Evolutionary conservation across 2,113 vertebrate genomes (phyloP).

Genomic region (Taxidea taxus): DNA sequence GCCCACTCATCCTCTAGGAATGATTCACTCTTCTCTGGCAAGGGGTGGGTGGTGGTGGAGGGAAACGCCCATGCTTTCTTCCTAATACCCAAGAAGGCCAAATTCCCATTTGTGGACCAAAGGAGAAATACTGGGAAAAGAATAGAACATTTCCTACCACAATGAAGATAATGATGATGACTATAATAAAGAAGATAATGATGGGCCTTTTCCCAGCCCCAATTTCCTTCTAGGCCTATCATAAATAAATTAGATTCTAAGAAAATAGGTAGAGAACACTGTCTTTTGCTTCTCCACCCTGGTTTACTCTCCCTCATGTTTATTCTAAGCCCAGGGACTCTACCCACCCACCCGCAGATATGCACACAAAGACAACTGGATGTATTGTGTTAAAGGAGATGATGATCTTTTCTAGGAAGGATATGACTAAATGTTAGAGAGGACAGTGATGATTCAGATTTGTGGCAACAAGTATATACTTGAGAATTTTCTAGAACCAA

Average conservation of each 20-base stretch:
- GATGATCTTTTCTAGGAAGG: background rate
- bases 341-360: background rate
- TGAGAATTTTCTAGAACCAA: background rate
- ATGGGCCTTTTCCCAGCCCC: background rate
- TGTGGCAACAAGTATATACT: background rate
- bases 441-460: background rate
- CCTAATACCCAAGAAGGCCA: background rate
- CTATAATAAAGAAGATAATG: background rate
- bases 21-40: background rate
- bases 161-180: slow-evolving; percentile 22
- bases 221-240: background rate
- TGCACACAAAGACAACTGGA: background rate
- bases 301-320: background rate
- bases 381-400: background rate
- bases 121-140: background rate
- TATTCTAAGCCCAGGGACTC: background rate
- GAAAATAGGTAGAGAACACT: background rate
- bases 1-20: background rate
- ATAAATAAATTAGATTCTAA: slow-evolving; percentile 4
- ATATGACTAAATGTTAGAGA: background rate
- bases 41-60: background rate
- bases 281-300: background rate
- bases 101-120: background rate
- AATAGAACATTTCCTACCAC: background rate
- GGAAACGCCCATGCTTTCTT: background rate